Conservation (phyloP, 30 jellyfish, hydroid and myxozoan species). For the Morbakka virulenta region DNA sequence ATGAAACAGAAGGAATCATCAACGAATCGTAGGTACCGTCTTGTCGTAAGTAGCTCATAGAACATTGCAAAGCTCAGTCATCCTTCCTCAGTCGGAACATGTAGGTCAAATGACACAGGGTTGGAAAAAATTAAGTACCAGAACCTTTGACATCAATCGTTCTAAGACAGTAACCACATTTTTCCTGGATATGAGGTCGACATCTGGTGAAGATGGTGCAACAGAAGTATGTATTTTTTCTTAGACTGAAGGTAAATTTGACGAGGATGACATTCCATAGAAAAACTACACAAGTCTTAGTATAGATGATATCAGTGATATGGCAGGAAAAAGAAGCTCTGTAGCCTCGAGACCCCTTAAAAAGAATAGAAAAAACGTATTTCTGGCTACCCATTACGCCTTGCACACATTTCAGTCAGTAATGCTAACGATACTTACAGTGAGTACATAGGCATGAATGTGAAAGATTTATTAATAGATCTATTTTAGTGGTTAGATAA, state of each 20-base stretch:
- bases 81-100: conserved; percentile 2
- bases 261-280: not conserved
- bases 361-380: not conserved
- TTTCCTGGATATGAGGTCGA: not conserved
- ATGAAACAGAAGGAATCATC: conserved; percentile 26
- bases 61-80: not conserved
- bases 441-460: not conserved
- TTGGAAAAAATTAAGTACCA: not conserved
- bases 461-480: not conserved
- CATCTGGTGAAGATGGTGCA: not conserved
- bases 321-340: too few relatives aligned
- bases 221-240: not conserved
- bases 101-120: conserved; percentile 8
- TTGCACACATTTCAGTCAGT: conserved; percentile 21
- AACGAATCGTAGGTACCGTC: conserved; percentile 17
- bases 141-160: not conserved
- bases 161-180: not conserved
- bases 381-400: conserved; percentile 10
- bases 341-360: not conserved
- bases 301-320: conserved; percentile 8
- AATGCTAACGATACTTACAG: conserved; percentile 18
- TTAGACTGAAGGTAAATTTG: not conserved
- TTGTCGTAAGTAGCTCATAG: not conserved
- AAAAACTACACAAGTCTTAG: conserved; percentile 1
- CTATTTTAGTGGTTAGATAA: conserved; percentile 28